Evolutionary conservation across 2,113 vertebrate species (phyloP).

Genomic region (Catharus minimus): DNA sequence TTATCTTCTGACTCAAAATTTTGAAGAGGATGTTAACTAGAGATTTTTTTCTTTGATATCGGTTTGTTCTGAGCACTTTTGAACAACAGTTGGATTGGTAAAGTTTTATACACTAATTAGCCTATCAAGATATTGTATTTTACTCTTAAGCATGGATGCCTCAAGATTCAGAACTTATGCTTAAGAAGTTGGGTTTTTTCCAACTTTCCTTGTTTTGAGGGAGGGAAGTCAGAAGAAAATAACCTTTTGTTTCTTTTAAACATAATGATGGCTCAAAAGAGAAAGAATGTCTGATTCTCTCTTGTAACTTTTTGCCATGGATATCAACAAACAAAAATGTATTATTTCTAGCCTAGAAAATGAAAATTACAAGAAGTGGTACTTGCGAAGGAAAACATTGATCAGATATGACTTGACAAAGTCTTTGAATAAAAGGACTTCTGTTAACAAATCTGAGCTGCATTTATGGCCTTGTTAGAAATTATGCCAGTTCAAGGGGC

Average conservation of each 20-base stretch:
- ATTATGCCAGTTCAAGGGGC: conserved; percentile 42
- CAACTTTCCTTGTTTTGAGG: neutral
- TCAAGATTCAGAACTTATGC: neutral
- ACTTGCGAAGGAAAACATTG: neutral
- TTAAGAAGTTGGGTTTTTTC: neutral
- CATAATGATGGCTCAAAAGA: neutral
- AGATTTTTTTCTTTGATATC: neutral
- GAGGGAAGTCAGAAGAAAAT: neutral
- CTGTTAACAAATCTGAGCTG: conserved; percentile 40
- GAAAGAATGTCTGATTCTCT: neutral
- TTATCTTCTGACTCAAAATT: neutral
- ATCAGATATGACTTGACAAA: conserved; percentile 1
- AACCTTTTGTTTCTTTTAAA: neutral
- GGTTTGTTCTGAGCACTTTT: neutral
- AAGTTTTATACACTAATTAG: neutral
- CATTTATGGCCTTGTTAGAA: neutral
- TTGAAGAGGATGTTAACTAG: neutral
- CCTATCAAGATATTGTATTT: neutral
- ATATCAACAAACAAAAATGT: neutral
- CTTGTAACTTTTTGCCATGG: neutral
- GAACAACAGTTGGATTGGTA: neutral
- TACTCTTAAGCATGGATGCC: neutral
- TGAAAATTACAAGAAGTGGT: neutral
- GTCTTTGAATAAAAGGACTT: conserved; percentile 20
- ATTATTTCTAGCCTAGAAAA: neutral